Conservation (phyloP, 2,888 invertebrate genomes). For the Rotaria magnacalcarata region DNA sequence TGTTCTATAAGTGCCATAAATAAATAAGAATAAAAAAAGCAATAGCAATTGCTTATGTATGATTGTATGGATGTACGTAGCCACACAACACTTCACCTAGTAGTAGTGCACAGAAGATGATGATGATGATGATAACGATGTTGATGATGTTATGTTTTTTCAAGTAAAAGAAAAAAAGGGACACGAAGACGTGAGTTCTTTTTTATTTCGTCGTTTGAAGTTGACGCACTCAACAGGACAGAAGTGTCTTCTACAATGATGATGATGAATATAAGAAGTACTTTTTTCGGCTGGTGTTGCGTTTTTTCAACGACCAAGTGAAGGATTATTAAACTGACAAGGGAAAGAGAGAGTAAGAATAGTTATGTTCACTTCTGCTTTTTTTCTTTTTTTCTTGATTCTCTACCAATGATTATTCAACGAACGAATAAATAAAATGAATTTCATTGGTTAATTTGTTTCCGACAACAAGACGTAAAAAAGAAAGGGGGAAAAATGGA, state of each 20-base stretch:
- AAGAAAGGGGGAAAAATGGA: neutral
- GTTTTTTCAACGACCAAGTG: slow-evolving; percentile 17
- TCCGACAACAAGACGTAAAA: neutral
- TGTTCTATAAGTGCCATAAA: slow-evolving; percentile 17
- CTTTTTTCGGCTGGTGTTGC: slow-evolving; percentile 29
- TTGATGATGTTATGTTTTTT: neutral
- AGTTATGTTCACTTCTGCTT: slow-evolving; percentile 15
- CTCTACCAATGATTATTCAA: neutral
- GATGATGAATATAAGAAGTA: slow-evolving; percentile 25
- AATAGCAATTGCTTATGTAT: slow-evolving; percentile 5
- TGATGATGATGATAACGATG: slow-evolving; percentile 13
- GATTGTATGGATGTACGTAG: neutral
- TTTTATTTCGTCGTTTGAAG: slow-evolving; percentile 31
- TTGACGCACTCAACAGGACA: slow-evolving; percentile 1
- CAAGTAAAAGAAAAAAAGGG: neutral
- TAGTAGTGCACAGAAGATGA: slow-evolving; percentile 17
- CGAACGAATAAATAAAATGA: neutral
- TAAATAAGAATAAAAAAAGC: slow-evolving; percentile 14
- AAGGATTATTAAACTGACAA: slow-evolving; percentile 26
- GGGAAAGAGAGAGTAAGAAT: neutral
- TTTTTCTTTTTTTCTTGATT: neutral
- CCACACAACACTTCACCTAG: slow-evolving; percentile 26
- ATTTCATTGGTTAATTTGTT: neutral
- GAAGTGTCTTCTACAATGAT: slow-evolving; percentile 29
- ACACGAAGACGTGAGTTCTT: neutral